Evolutionary conservation across 2,113 vertebrate species (phyloP).

Genomic region (Phaetusa simplex): DNA sequence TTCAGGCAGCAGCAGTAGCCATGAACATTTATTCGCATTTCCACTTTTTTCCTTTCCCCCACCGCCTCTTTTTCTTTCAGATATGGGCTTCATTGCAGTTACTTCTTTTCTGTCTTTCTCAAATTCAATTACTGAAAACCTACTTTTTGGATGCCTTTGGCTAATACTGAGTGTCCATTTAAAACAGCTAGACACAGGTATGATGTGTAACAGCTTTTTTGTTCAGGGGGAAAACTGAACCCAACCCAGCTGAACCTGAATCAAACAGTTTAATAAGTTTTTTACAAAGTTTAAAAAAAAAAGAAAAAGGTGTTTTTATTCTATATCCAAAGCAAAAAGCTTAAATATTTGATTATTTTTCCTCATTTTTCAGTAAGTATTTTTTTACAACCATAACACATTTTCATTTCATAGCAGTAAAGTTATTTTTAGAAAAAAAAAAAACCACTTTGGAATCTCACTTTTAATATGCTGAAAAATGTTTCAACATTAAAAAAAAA

Average conservation of each 20-base stretch:
- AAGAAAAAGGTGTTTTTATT: not conserved
- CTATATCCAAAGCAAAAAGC: not conserved
- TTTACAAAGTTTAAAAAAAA: not conserved
- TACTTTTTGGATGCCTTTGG: not conserved
- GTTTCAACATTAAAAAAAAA: not conserved
- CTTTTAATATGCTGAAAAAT: not conserved
- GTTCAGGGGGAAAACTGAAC: not conserved
- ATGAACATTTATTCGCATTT: conserved; percentile 40
- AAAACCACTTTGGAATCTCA: not conserved
- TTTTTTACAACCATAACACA: not conserved
- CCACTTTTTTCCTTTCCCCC: not conserved
- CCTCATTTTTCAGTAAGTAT: not conserved
- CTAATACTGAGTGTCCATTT: not conserved
- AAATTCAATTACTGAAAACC: not conserved
- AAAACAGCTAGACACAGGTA: not conserved
- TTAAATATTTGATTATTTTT: not conserved
- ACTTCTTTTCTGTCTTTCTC: not conserved
- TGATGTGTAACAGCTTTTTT: not conserved
- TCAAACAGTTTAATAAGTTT: not conserved
- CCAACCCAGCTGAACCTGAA: not conserved
- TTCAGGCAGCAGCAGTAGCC: not conserved
- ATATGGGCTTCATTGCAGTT: not conserved
- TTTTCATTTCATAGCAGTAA: not conserved
- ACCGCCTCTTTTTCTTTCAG: not conserved
- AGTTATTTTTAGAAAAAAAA: not conserved